Evolutionary conservation across 2,888 invertebrate genomes (phyloP).

Genomic region (Stenoptilia bipunctidactyla): DNA sequence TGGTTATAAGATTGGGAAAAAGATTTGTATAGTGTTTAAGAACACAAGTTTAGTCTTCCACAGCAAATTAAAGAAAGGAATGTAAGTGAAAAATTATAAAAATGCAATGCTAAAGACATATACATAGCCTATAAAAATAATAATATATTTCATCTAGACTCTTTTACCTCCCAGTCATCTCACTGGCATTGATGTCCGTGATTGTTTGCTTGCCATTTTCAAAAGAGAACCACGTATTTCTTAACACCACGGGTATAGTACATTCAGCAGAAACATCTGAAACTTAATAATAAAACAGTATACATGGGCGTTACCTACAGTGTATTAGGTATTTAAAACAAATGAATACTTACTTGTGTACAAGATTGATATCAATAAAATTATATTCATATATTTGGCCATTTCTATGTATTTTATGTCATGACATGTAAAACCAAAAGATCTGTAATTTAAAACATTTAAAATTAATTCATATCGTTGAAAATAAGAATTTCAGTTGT

Average conservation of each 20-base stretch:
- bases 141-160: background rate
- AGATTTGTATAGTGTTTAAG: too few species aligned
- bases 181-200: slow-evolving; percentile 84
- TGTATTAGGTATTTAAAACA: background rate
- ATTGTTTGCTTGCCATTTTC: slow-evolving; percentile 87
- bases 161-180: slow-evolving; percentile 76
- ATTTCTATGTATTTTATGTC: background rate
- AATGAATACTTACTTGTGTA: background rate
- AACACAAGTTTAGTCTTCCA: too few species aligned
- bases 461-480: too few species aligned
- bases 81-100: too few species aligned
- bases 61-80: too few species aligned
- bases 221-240: slow-evolving; percentile 93
- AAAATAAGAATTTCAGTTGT: too few species aligned
- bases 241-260: slow-evolving; percentile 81
- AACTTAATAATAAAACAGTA: slow-evolving; percentile 32
- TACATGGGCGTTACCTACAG: slow-evolving; percentile 42
- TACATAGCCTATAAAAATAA: too few species aligned
- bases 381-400: background rate
- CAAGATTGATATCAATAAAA: background rate
- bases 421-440: background rate
- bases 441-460: background rate
- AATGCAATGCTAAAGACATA: too few species aligned
- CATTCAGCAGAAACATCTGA: slow-evolving; percentile 62
- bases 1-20: too few species aligned